Conservation (phyloP, 2,113 vertebrate species). For the Deroptyus accipitrinus region DNA sequence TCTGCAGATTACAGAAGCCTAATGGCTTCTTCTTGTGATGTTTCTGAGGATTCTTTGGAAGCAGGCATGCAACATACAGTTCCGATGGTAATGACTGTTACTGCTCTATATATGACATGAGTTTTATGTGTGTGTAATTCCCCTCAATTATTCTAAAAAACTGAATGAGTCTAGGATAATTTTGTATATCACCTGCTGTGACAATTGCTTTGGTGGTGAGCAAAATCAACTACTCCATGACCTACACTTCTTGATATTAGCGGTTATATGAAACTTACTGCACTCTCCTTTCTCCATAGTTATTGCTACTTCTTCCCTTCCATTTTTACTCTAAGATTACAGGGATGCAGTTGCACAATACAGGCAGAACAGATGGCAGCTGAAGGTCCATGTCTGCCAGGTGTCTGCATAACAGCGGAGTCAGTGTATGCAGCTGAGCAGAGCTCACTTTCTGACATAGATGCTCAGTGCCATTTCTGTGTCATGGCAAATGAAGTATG, state of each 20-base stretch:
- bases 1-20: not conserved
- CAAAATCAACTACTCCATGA: slow-evolving; percentile 31
- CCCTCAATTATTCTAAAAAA: slow-evolving; percentile 33
- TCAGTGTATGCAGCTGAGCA: slow-evolving; percentile 43
- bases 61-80: not conserved
- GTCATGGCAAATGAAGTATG: not conserved
- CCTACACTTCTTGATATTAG: slow-evolving; percentile 40
- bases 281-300: slow-evolving; percentile 19
- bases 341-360: slow-evolving; percentile 43
- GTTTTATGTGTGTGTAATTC: slow-evolving; percentile 23
- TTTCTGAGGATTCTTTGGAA: slow-evolving; percentile 16
- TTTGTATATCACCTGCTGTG: slow-evolving; percentile 39
- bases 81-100: slow-evolving; percentile 28
- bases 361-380: slow-evolving; percentile 48
- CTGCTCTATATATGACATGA: not conserved
- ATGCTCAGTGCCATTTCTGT: not conserved
- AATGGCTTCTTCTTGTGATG: not conserved
- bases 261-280: slow-evolving; percentile 29
- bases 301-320: slow-evolving; percentile 30
- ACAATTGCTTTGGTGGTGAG: slow-evolving; percentile 52
- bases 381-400: slow-evolving; percentile 55
- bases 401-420: slow-evolving; percentile 38
- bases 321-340: slow-evolving; percentile 29
- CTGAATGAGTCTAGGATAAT: slow-evolving; percentile 39
- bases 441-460: slow-evolving; percentile 13